phyloP scores from a whole-genome alignment of 1,140 invertebrate species.

The Calliopsis andreniformis region DNA sequence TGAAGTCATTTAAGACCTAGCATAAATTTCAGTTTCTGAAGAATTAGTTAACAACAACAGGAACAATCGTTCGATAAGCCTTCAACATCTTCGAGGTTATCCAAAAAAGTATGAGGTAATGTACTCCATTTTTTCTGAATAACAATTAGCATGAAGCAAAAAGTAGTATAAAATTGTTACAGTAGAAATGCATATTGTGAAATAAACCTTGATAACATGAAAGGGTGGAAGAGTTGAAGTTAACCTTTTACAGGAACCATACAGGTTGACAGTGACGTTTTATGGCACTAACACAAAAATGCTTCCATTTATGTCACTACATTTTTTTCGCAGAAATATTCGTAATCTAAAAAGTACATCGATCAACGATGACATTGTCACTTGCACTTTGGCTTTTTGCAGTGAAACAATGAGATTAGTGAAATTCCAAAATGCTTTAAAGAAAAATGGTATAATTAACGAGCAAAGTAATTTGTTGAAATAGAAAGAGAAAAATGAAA shows the following conservation, averaged over 20 bases:
- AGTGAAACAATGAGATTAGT: neutral
- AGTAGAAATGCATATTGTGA: neutral
- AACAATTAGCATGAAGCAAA: neutral
- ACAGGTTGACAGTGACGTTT: neutral
- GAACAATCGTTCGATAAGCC: constrained; percentile 6
- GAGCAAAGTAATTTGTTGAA: neutral
- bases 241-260: neutral
- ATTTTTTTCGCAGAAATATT: neutral
- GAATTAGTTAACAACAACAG: neutral
- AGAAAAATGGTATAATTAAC: neutral
- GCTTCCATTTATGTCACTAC: constrained; percentile 2
- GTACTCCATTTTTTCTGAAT: neutral
- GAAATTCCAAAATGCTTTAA: too few relatives aligned
- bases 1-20: too few relatives aligned
- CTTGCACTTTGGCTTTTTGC: too few relatives aligned
- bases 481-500: neutral
- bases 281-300: neutral
- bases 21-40: constrained; percentile 36
- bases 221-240: neutral
- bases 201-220: neutral
- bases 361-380: too few relatives aligned
- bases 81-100: constrained; percentile 26
- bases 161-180: neutral
- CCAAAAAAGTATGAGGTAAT: constrained; percentile 65
- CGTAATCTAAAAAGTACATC: too few relatives aligned